These are phyloP conservation scores for Zaprionus inermis DNA, from an alignment of 1,140 invertebrate genomes.

Conservation along the genomic window DNA sequence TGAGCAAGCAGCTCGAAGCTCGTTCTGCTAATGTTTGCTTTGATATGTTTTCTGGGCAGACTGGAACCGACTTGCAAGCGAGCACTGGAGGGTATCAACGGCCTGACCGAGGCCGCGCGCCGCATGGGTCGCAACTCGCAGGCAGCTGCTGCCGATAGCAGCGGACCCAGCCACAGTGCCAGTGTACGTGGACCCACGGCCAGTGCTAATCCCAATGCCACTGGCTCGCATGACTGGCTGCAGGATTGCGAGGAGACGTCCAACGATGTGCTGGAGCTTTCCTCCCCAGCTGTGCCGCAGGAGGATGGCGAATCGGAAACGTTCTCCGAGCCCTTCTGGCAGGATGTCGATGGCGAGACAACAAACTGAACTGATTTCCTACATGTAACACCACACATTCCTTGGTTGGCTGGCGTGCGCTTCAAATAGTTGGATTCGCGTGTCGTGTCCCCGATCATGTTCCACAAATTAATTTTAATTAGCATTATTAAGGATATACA, in stretches of 20 bases:
- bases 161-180: conserved; percentile 7
- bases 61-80: conserved; percentile 60
- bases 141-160: background rate
- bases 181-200: background rate
- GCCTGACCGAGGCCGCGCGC: conserved; percentile 49
- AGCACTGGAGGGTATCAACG: conserved; percentile 66
- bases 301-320: conserved; percentile 59
- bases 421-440: too few species aligned
- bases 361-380: conserved; percentile 44
- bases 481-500: background rate
- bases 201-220: background rate
- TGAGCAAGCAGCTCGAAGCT: background rate
- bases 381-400: background rate
- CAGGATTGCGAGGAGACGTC: conserved; percentile 64
- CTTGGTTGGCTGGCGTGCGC: too few species aligned
- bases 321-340: conserved; percentile 69
- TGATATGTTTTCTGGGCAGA: too few species aligned
- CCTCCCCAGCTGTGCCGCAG: conserved; percentile 49
- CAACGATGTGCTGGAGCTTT: conserved; percentile 57
- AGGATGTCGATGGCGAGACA: conserved; percentile 67
- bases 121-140: conserved; percentile 1
- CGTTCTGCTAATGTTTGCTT: background rate
- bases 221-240: conserved; percentile 52
- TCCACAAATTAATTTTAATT: conserved; percentile 6
- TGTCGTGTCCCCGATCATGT: background rate